Percentiles rank a stretch among this genome's conserved stretches.
These are phyloP conservation scores for Mimumesa dahlbomi DNA, from an alignment of 2,888 invertebrate species.

Conservation along the genomic window DNA sequence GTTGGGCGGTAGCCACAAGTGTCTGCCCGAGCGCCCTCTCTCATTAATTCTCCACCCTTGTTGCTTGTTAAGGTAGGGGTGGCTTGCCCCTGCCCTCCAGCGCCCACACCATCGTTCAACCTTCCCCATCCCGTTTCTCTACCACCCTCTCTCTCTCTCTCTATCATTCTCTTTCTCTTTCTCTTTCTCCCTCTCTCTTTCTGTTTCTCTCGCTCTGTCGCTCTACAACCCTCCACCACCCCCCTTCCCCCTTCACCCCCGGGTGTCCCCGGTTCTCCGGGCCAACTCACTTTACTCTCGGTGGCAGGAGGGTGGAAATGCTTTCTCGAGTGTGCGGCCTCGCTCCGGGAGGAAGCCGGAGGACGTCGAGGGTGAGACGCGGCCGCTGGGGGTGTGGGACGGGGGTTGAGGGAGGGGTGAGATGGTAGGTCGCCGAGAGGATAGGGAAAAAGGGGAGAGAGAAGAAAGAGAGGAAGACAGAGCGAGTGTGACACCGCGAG, in stretches of 20 bases:
- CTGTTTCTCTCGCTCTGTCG: too few species aligned
- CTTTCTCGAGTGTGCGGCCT: conserved; percentile 69
- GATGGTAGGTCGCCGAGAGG: too few species aligned
- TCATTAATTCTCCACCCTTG: conserved; percentile 81
- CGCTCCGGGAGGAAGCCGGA: conserved; percentile 36
- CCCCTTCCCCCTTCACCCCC: too few species aligned
- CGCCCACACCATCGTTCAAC: conserved; percentile 50
- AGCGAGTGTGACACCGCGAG: background rate
- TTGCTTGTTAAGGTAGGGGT: conserved; percentile 78
- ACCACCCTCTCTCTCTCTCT: too few species aligned
- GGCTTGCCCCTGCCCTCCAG: conserved; percentile 64
- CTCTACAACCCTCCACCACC: too few species aligned
- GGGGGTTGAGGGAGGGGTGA: conserved; percentile 32
- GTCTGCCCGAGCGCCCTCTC: conserved; percentile 80
- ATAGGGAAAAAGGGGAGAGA: conserved; percentile 25
- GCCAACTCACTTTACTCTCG: conserved; percentile 63
- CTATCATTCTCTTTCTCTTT: too few species aligned
- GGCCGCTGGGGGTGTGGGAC: conserved; percentile 27
- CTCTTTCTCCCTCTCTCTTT: too few species aligned
- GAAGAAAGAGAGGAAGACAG: conserved; percentile 30
- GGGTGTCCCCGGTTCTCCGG: conserved; percentile 67
- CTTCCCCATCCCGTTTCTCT: conserved; percentile 26
- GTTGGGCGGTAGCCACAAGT: conserved; percentile 80
- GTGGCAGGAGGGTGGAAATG: conserved; percentile 69
- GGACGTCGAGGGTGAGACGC: conserved; percentile 42